Conservation (phyloP, 23 tunicate species). For the Diplosoma virens region DNA sequence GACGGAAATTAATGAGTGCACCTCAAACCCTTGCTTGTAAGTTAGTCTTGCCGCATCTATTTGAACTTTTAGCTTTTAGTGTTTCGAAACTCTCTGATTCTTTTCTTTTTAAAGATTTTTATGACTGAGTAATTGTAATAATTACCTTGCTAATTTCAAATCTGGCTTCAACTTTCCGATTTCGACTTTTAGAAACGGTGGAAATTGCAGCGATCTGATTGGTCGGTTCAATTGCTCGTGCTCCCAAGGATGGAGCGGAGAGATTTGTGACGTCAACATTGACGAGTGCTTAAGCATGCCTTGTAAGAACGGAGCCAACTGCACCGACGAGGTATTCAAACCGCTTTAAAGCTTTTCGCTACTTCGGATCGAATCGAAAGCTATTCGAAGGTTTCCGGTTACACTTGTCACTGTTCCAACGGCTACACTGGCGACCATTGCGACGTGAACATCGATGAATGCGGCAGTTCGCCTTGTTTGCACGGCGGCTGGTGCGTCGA, state of each 20-base stretch:
- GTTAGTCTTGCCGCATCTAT: too few species aligned
- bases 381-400: slow-evolving; percentile 36
- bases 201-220: slow-evolving; percentile 44
- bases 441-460: slow-evolving; percentile 48
- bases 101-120: too few species aligned
- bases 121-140: too few species aligned
- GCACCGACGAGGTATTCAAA: slow-evolving; percentile 35
- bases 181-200: slow-evolving; percentile 17
- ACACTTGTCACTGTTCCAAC: slow-evolving; percentile 42
- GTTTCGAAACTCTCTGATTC: too few species aligned
- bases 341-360: neutral
- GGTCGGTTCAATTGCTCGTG: slow-evolving; percentile 50
- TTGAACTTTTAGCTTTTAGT: too few species aligned
- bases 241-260: slow-evolving; percentile 50
- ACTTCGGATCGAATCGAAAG: neutral
- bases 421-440: slow-evolving; percentile 48
- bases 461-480: slow-evolving; percentile 54
- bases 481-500: slow-evolving; percentile 54
- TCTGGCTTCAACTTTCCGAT: too few species aligned
- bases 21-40: slow-evolving; percentile 47
- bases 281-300: slow-evolving; percentile 56
- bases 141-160: too few species aligned
- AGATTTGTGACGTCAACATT: slow-evolving; percentile 39
- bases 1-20: slow-evolving; percentile 71
- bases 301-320: slow-evolving; percentile 33